Evolutionary conservation across 2,797 vertebrate species (phyloP), one percentile per base, ranked within the genome.

Genomic region (Ctenopoma kingsleyae): DNA sequence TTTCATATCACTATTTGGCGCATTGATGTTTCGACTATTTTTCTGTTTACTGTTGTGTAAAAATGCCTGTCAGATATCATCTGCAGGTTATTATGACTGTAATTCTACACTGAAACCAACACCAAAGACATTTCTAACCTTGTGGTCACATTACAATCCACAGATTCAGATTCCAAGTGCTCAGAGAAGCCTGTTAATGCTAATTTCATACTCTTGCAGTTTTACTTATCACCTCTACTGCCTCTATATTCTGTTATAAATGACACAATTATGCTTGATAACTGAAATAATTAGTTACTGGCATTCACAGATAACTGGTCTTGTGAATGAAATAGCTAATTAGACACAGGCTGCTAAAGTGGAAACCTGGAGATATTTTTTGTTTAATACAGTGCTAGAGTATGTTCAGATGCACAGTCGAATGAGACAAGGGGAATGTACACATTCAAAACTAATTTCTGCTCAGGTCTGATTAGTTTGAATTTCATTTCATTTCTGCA

Each of bases 211-310:
- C 56, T 66, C 32, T 22, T 4, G 3, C 19, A 30, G 27, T 55
- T 66, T 60, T 1, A 32, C 3, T 22, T 46, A 44, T 74, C 54
- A 46, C 38, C 49, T 68, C 32, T 8, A n/a, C 47, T 43, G 9
- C 48, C 47, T 65, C 52, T 52, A 10, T 54, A 23, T 59, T 60
- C 5, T 20, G 23, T 70, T 71, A 47, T 60, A 73, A 72, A 63
- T n/a, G 2, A 65, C 8, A 36, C n/a, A 4, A 46, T 61, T 48
- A 17, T 15, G 67, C 44, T 46, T 51, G 43, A 74, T 63, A 54
- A 64, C 9, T 38, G 53, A 67, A 72, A 51, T 69, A 63, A 74
- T 78, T 67, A 78, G 50, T 65, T 57, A 63, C 75, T 55, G 54
- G 44, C 47, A 46, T 53, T 82, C 53, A 60, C 58, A 60, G 57